Percentiles rank a stretch among this genome's conserved stretches.
These are phyloP conservation scores for Pseudotriccus pelzelni DNA, from an alignment of 2,797 vertebrate species.

Conservation along the genomic window DNA sequence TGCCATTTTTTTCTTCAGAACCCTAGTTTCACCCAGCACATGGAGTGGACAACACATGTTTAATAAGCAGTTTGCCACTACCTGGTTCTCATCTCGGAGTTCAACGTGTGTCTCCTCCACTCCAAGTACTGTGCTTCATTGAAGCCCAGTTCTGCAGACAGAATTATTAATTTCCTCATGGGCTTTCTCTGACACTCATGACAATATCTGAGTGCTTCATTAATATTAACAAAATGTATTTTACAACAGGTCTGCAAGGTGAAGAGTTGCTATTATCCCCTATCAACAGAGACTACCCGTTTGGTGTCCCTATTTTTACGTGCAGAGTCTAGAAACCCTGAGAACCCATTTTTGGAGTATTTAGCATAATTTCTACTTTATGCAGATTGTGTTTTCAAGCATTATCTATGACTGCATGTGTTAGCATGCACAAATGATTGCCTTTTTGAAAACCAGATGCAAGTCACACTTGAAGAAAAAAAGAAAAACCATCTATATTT, in stretches of 20 bases:
- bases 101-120: fast-evolving
- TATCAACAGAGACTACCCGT: not conserved
- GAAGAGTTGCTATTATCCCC: not conserved
- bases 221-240: not conserved
- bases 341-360: not conserved
- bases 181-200: not conserved
- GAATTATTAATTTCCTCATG: not conserved
- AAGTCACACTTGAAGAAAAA: not conserved
- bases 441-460: not conserved
- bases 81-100: not conserved
- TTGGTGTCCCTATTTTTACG: not conserved
- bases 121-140: fast-evolving
- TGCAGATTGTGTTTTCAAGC: not conserved
- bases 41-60: fast-evolving
- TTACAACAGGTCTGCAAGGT: not conserved
- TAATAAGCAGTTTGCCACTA: not conserved
- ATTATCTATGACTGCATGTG: not conserved
- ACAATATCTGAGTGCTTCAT: not conserved
- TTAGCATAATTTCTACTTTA: not conserved
- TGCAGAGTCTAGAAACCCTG: not conserved
- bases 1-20: not conserved
- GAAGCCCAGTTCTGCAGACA: not conserved
- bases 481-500: not conserved
- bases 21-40: not conserved
- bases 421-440: not conserved